phyloP scores from a whole-genome alignment of 2,888 invertebrate genomes.

The Erebia epiphron region DNA sequence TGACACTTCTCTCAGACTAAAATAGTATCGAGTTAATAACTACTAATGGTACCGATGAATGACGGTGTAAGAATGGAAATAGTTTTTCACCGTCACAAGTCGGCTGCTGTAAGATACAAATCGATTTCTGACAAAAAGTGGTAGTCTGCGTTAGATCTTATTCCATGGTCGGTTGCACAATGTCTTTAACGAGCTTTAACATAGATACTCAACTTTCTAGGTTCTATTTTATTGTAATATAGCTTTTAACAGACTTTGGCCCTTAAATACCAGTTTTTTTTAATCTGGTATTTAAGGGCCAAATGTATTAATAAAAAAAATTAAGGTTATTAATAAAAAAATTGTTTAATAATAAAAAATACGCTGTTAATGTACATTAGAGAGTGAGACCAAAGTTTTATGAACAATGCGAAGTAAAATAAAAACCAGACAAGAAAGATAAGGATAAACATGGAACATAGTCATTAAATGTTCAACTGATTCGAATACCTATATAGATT shows the following conservation, averaged over 20 bases:
- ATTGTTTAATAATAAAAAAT: no score
- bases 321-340: no score
- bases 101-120: neutral
- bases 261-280: neutral
- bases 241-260: constrained; percentile 1
- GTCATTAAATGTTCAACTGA: neutral
- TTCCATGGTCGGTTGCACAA: constrained; percentile 39
- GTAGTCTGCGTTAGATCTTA: neutral
- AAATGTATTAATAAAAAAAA: no score
- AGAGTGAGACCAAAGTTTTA: neutral
- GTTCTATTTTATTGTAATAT: constrained; percentile 6
- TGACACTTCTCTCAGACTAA: no score
- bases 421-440: neutral
- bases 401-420: no score
- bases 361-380: neutral
- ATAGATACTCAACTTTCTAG: constrained; percentile 18
- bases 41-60: neutral
- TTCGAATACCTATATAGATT: neutral
- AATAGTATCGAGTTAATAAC: no score
- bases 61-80: neutral
- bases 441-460: neutral
- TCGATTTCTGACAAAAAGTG: neutral
- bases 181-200: constrained; percentile 30
- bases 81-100: neutral
- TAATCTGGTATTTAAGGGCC: no score